Conservation (phyloP, 1,140 invertebrate genomes). For the Laodelphax striatellus region DNA sequence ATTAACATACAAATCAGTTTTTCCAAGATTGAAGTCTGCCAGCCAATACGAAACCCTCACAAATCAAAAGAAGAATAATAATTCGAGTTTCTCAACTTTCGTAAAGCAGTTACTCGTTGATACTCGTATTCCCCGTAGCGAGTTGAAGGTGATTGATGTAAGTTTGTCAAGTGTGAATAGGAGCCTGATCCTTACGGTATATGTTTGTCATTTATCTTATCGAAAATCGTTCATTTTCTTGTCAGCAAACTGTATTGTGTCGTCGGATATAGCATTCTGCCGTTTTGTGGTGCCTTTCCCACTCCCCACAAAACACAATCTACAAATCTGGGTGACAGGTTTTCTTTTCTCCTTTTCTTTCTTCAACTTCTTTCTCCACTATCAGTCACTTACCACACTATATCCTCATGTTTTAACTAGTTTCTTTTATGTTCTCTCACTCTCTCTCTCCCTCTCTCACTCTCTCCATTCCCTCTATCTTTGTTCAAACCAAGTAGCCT, state of each 20-base stretch:
- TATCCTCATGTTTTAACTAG: too few species aligned
- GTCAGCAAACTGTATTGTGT: neutral
- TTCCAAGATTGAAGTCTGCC: too few species aligned
- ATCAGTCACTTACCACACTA: neutral
- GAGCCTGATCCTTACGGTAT: neutral
- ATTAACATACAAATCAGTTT: too few species aligned
- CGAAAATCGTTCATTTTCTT: constrained; percentile 1
- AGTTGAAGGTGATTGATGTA: neutral
- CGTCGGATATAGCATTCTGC: neutral
- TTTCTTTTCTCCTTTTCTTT: too few species aligned
- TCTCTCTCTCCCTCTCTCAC: neutral
- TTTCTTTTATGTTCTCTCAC: too few species aligned
- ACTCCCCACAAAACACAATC: neutral
- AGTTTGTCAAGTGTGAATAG: neutral
- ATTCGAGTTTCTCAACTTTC: too few species aligned
- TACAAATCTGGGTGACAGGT: too few species aligned
- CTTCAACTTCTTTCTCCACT: too few species aligned
- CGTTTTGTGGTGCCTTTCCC: neutral
- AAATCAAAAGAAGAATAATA: too few species aligned
- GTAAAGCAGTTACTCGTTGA: too few species aligned
- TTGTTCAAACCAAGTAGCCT: too few species aligned
- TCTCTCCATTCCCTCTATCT: neutral
- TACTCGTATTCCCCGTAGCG: neutral
- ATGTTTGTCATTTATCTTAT: constrained; percentile 3
- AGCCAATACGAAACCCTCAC: too few species aligned